Conservation (phyloP, 2,888 invertebrate species). For the Drosophila aldrichi region DNA sequence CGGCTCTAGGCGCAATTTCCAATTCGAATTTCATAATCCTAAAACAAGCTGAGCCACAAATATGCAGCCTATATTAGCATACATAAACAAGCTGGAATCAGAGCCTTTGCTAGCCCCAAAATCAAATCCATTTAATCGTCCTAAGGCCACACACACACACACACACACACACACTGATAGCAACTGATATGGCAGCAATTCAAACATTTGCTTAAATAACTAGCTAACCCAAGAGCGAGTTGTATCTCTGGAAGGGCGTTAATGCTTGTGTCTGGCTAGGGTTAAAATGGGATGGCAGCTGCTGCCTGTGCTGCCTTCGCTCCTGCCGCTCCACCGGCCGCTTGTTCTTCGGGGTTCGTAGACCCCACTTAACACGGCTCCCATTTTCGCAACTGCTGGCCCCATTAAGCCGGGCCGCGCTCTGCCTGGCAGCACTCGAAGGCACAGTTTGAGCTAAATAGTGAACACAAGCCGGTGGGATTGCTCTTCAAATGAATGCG, state of each 20-base stretch:
- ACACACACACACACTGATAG: constrained; percentile 15
- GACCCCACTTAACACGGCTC: constrained; percentile 69
- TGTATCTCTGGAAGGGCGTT: constrained; percentile 57
- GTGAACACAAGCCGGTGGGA: constrained; percentile 44
- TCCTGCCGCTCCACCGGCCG: too few species aligned
- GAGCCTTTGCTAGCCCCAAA: constrained; percentile 39
- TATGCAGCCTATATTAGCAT: constrained; percentile 53
- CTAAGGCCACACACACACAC: constrained; percentile 30
- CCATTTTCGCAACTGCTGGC: constrained; percentile 38
- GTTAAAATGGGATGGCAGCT: constrained; percentile 29
- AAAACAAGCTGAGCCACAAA: constrained; percentile 48
- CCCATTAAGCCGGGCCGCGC: constrained; percentile 47
- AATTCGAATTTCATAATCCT: constrained; percentile 47
- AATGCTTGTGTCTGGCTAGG: constrained; percentile 57
- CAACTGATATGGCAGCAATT: constrained; percentile 37
- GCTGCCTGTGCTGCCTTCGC: not conserved
- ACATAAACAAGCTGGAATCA: constrained; percentile 46
- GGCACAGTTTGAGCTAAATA: constrained; percentile 53
- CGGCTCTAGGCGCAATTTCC: not conserved
- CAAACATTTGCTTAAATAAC: constrained; percentile 56
- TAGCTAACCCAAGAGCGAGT: constrained; percentile 55
- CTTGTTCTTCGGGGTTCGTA: constrained; percentile 46
- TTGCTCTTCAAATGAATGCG: constrained; percentile 43
- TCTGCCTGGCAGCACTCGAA: constrained; percentile 36
- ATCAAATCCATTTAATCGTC: constrained; percentile 74